Conservation (phyloP, 2,888 invertebrate species). For the Andrena haemorrhoa region DNA sequence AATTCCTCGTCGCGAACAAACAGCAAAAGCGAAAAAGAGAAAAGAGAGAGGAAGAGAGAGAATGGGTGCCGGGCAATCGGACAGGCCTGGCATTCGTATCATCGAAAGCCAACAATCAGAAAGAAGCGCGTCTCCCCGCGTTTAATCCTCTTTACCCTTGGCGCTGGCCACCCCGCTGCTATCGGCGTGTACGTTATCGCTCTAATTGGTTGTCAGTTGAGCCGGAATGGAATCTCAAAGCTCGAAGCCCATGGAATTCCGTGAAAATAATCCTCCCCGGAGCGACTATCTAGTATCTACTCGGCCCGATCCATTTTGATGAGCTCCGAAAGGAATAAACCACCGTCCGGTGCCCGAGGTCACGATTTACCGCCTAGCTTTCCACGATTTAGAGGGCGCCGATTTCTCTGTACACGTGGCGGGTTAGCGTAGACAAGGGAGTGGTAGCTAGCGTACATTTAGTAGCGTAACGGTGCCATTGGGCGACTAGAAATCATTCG, state of each 20-base stretch:
- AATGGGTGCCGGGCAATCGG: not conserved
- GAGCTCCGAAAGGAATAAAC: slow-evolving; percentile 4
- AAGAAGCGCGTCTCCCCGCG: slow-evolving; percentile 25
- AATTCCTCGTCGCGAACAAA: slow-evolving; percentile 3
- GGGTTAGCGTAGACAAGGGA: too few relatives aligned
- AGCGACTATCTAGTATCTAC: not conserved
- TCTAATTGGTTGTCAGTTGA: slow-evolving; percentile 60
- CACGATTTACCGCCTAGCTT: not conserved
- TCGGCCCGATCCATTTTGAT: slow-evolving; percentile 46
- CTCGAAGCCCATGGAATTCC: slow-evolving; percentile 45
- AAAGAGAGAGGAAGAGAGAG: not conserved
- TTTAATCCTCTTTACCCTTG: slow-evolving; percentile 54
- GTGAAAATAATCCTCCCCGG: slow-evolving; percentile 38
- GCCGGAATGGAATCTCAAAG: slow-evolving; percentile 56
- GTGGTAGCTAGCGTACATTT: too few relatives aligned
- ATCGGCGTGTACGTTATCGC: slow-evolving; percentile 42
- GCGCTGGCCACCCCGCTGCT: slow-evolving; percentile 6
- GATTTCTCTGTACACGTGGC: too few relatives aligned
- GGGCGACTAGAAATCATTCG: slow-evolving; percentile 21
- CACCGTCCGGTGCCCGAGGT: not conserved
- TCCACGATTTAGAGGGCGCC: not conserved
- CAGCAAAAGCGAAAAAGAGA: not conserved
- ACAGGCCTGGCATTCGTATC: slow-evolving; percentile 20
- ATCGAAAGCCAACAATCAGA: slow-evolving; percentile 43
- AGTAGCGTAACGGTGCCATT: not conserved